phyloP scores from a whole-genome alignment of 2,797 vertebrate species.

The Anguilla obscura region DNA sequence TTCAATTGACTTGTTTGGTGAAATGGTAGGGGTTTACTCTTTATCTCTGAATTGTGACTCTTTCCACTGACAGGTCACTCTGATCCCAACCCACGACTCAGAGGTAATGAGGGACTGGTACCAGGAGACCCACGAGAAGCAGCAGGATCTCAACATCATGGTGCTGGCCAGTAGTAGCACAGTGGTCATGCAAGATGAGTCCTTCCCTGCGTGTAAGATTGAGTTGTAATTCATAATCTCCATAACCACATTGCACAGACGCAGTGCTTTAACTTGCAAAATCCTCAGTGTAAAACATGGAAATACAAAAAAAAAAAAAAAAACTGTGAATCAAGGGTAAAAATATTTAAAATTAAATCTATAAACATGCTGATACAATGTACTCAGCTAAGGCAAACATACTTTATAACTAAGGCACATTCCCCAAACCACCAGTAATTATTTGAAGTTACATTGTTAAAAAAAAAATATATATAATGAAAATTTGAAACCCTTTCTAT shows the following conservation, averaged over 20 bases:
- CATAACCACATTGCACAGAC: conserved; percentile 12
- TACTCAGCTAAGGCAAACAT: conserved; percentile 68
- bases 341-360: conserved; percentile 30
- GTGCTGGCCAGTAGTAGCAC: conserved; percentile 98
- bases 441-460: conserved; percentile 15
- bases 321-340: conserved; percentile 12
- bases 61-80: conserved; percentile 78
- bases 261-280: conserved; percentile 41
- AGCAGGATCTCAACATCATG: conserved; percentile 98
- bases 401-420: conserved; percentile 73
- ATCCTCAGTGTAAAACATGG: conserved; percentile 66
- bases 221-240: conserved; percentile 80
- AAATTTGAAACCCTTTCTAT: conserved; percentile 11
- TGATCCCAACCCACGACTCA: conserved; percentile 96
- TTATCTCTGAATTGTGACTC: neutral
- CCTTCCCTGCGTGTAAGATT: conserved; percentile 97
- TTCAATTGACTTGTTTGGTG: neutral
- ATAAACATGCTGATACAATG: conserved; percentile 65
- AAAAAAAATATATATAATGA: neutral
- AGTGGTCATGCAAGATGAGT: conserved; percentile 98
- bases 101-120: conserved; percentile 99
- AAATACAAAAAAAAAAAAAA: conserved; percentile 18
- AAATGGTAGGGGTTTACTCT: neutral
- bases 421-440: conserved; percentile 56
- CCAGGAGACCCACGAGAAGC: conserved; percentile 95